Base-by-base conservation (phyloP, 2,797 vertebrate species). In the Darevskia nairensis region DNA sequence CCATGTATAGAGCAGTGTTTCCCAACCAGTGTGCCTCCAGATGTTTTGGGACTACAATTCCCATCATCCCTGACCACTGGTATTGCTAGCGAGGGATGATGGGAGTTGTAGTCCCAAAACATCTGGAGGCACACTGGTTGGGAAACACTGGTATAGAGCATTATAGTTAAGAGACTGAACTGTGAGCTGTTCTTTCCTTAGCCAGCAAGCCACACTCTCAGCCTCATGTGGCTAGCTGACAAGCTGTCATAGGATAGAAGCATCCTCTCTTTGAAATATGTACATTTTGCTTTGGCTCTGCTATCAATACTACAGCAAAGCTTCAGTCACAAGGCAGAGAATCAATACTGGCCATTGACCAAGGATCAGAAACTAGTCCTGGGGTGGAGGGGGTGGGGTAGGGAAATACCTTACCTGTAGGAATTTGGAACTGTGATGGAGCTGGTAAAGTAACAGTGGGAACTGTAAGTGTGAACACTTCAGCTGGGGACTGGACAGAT, bases 381-480 rank as follows among this genome's bases (percentile, higher is more conserved):
- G 10, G 15, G 19, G 46, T 7, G 46, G n/a, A 15, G 29, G 23
- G 32, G 25, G 9, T 11, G 10, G n/a, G 0, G n/a, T 55, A 0
- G 4, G 41, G 23, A 32, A 32, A 6, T 15, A 8, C 69, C 79
- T 32, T 94, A 98, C 97, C 97, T 95, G 94, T 41, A 55, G 97
- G 96, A 87, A 98, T 96, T 68, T 98, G 98, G 91, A 98, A 97
- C 89, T 98, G 98, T 44, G 98, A 97, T 2, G 98, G 98, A 92
- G 98, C 98, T 68, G 98, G 98, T 83, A 99, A 96, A 82, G 98
- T 95, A 88, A 98, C 96, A 21, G 82, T 98, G 50, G 99, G 98
- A 86, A 99, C 98, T 8, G 98, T 97, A 19, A 99, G 97, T n/a
- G 98, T 99, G 93, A 99, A 99, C 82, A 99, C 98, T 95, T 99